A percentile compares a stretch with the other conserved stretches of the same genome.
Conservation (phyloP, 2,113 vertebrate genomes). For the Oceanites oceanicus region DNA sequence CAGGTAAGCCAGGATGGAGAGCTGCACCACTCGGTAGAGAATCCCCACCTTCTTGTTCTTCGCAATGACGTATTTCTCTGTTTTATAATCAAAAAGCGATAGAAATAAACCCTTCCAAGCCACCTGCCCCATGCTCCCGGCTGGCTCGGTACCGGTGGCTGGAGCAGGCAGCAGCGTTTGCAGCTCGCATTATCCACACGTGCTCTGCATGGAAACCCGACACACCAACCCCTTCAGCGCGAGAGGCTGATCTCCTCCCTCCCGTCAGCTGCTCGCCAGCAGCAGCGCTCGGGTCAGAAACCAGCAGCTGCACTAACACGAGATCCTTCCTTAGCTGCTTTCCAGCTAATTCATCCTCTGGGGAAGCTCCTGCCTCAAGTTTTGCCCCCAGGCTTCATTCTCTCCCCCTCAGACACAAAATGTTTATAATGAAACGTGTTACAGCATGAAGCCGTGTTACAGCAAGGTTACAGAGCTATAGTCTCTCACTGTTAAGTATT, state of each 20-base stretch:
- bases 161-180: neutral
- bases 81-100: slow-evolving; percentile 93
- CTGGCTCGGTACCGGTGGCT: neutral
- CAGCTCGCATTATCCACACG: slow-evolving; percentile 22
- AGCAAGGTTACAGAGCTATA: neutral
- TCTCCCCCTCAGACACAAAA: neutral
- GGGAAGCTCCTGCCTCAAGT: neutral
- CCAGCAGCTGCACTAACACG: neutral
- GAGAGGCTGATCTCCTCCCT: slow-evolving; percentile 10
- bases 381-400: neutral
- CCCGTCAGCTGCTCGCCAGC: neutral
- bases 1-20: slow-evolving; percentile 88
- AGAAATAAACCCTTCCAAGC: slow-evolving; percentile 74
- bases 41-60: slow-evolving; percentile 92
- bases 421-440: fast-evolving
- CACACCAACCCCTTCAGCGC: neutral
- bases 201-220: slow-evolving; percentile 51
- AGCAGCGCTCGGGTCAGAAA: neutral
- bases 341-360: neutral
- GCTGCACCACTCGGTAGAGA: slow-evolving; percentile 88
- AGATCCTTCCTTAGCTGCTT: neutral
- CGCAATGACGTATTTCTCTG: slow-evolving; percentile 92
- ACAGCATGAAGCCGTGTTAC: fast-evolving
- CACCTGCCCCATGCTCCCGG: slow-evolving; percentile 78
- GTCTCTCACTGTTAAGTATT: neutral